These are phyloP conservation scores for Nomada fabriciana DNA, from an alignment of 2,888 invertebrate species.

Conservation along the genomic window DNA sequence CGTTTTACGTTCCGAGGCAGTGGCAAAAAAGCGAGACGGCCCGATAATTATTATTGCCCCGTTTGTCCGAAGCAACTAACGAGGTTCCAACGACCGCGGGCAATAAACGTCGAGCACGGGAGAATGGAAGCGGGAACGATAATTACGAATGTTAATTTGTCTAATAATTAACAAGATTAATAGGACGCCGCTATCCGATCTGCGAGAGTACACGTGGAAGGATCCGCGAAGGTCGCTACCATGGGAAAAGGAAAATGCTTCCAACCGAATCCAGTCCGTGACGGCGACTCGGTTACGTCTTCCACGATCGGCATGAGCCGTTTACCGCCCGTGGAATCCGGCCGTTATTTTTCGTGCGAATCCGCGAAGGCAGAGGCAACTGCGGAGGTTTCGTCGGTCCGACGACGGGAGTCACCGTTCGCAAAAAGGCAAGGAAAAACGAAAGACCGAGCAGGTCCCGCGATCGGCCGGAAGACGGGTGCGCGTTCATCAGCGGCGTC, in stretches of 20 bases:
- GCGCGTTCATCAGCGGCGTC: constrained; percentile 72
- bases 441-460: constrained; percentile 17
- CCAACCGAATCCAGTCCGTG: not conserved
- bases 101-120: constrained; percentile 60
- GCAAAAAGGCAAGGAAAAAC: constrained; percentile 12
- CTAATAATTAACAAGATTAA: constrained; percentile 69
- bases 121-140: constrained; percentile 64
- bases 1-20: constrained; percentile 48
- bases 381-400: not conserved
- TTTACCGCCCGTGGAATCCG: not conserved
- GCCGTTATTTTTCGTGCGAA: too few species aligned
- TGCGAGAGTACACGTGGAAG: constrained; percentile 43
- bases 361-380: too few species aligned
- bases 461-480: constrained; percentile 19
- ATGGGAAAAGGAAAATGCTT: constrained; percentile 49
- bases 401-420: not conserved
- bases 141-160: constrained; percentile 69
- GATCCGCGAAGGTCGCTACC: constrained; percentile 60
- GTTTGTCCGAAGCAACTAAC: constrained; percentile 59
- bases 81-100: constrained; percentile 55
- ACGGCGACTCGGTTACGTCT: constrained; percentile 1
- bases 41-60: constrained; percentile 67
- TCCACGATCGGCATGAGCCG: not conserved
- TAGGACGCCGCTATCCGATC: constrained; percentile 64
- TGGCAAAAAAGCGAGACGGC: constrained; percentile 59